Percentiles rank a stretch among this genome's conserved stretches.
These are phyloP conservation scores for Trichopoda pennipes DNA, from an alignment of 2,888 invertebrate species.

Conservation along the genomic window DNA sequence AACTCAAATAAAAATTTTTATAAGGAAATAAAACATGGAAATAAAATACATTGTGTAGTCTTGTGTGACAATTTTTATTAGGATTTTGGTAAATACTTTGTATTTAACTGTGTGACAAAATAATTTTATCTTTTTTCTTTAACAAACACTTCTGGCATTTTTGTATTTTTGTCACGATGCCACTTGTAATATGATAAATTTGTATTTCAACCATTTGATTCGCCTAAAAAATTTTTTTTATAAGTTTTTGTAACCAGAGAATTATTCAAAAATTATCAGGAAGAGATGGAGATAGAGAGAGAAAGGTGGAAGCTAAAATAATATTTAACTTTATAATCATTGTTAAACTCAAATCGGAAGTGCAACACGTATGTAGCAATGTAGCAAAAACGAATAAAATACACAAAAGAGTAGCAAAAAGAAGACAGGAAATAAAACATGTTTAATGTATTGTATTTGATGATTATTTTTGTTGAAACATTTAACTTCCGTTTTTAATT, in stretches of 20 bases:
- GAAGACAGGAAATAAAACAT: conserved; percentile 46
- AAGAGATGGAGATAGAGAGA: background rate
- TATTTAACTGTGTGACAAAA: background rate
- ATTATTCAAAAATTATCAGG: background rate
- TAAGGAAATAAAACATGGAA: too few relatives aligned
- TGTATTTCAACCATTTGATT: conserved; percentile 53
- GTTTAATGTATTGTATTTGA: conserved; percentile 53
- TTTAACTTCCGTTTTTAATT: conserved; percentile 48
- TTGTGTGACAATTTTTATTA: too few relatives aligned
- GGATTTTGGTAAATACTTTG: background rate
- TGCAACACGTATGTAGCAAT: conserved; percentile 39
- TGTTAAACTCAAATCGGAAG: conserved; percentile 52
- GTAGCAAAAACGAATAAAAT: conserved; percentile 3
- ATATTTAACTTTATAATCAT: conserved; percentile 44
- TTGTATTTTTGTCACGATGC: conserved; percentile 61
- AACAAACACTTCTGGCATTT: background rate
- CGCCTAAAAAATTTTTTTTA: background rate
- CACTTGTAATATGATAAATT: conserved; percentile 58
- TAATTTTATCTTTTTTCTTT: background rate
- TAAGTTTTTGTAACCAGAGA: conserved; percentile 8
- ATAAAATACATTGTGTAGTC: too few relatives aligned
- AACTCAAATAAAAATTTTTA: too few relatives aligned
- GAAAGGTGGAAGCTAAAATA: background rate
- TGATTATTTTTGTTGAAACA: conserved; percentile 35
- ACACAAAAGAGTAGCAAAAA: background rate